Conservation (phyloP, 2,888 invertebrate species). For the Cheilosia pagana region DNA sequence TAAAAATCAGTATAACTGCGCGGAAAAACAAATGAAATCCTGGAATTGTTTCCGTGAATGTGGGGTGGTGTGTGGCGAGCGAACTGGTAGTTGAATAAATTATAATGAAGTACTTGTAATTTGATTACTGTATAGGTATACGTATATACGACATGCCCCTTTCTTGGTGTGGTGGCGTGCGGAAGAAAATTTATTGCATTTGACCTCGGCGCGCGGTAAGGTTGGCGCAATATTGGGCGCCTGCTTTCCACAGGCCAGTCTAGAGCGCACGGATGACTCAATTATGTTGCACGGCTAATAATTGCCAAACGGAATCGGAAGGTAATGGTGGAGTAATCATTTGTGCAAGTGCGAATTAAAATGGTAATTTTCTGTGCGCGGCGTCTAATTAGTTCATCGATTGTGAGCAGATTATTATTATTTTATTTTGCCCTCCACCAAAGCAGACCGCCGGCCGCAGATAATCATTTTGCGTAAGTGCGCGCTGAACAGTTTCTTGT, state of each 20-base stretch:
- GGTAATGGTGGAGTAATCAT: slow-evolving; percentile 49
- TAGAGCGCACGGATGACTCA: slow-evolving; percentile 54
- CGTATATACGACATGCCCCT: neutral
- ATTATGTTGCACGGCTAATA: slow-evolving; percentile 57
- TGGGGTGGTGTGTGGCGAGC: slow-evolving; percentile 37
- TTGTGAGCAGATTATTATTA: slow-evolving; percentile 57
- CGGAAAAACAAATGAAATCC: slow-evolving; percentile 65
- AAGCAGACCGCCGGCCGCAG: neutral
- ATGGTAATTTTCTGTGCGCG: slow-evolving; percentile 50
- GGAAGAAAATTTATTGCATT: slow-evolving; percentile 64
- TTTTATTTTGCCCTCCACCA: neutral
- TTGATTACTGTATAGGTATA: slow-evolving; percentile 72
- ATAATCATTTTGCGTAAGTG: slow-evolving; percentile 49
- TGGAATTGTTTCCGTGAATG: slow-evolving; percentile 49
- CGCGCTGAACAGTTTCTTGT: slow-evolving; percentile 40
- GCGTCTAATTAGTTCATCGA: slow-evolving; percentile 64
- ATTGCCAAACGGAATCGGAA: slow-evolving; percentile 61
- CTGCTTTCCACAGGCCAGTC: neutral
- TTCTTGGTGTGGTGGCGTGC: slow-evolving; percentile 4
- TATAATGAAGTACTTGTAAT: slow-evolving; percentile 73
- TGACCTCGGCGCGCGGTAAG: slow-evolving; percentile 46
- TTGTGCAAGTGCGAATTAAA: slow-evolving; percentile 60
- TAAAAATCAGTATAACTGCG: slow-evolving; percentile 75
- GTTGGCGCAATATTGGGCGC: slow-evolving; percentile 17
- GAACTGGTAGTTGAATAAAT: slow-evolving; percentile 63